A percentile compares a stretch with the other conserved stretches of the same genome.
These are phyloP conservation scores for Caradrina clavipalpis DNA, from an alignment of 2,888 invertebrate species.

Conservation along the genomic window DNA sequence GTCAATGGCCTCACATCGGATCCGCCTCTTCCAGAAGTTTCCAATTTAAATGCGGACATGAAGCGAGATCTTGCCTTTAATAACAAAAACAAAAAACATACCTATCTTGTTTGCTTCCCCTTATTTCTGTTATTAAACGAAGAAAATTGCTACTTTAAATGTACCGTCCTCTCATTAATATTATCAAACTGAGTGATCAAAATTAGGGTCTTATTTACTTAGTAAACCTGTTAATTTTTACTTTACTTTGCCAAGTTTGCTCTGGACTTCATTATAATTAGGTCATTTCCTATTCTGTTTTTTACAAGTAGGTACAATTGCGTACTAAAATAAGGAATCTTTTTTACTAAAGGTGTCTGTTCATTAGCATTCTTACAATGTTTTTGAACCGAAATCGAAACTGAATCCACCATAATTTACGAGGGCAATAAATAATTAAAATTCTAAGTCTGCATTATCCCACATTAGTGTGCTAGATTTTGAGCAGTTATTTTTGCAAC, in stretches of 20 bases:
- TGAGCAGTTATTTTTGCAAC: slow-evolving; percentile 62
- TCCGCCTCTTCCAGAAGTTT: slow-evolving; percentile 45
- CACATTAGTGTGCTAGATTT: slow-evolving; percentile 48
- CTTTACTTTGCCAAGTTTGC: neutral
- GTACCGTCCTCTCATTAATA: slow-evolving; percentile 47
- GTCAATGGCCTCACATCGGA: slow-evolving; percentile 73
- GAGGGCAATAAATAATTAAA: slow-evolving; percentile 44
- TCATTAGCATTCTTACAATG: slow-evolving; percentile 21
- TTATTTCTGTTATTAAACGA: slow-evolving; percentile 36
- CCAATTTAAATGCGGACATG: slow-evolving; percentile 56
- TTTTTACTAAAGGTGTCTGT: neutral
- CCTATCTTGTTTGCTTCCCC: slow-evolving; percentile 49
- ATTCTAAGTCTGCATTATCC: slow-evolving; percentile 49
- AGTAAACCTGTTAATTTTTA: slow-evolving; percentile 9
- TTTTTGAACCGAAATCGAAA: slow-evolving; percentile 36
- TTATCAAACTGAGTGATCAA: slow-evolving; percentile 59
- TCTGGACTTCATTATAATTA: slow-evolving; percentile 2
- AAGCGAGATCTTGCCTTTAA: slow-evolving; percentile 36
- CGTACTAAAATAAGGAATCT: neutral
- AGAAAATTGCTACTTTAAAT: slow-evolving; percentile 57
- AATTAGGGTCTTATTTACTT: slow-evolving; percentile 56
- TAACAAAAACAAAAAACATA: slow-evolving; percentile 61
- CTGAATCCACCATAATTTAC: slow-evolving; percentile 57
- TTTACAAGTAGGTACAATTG: neutral
- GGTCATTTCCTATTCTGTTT: neutral